Evolutionary conservation across 2,888 invertebrate genomes (phyloP).

Genomic region (Diabrotica balteata): DNA sequence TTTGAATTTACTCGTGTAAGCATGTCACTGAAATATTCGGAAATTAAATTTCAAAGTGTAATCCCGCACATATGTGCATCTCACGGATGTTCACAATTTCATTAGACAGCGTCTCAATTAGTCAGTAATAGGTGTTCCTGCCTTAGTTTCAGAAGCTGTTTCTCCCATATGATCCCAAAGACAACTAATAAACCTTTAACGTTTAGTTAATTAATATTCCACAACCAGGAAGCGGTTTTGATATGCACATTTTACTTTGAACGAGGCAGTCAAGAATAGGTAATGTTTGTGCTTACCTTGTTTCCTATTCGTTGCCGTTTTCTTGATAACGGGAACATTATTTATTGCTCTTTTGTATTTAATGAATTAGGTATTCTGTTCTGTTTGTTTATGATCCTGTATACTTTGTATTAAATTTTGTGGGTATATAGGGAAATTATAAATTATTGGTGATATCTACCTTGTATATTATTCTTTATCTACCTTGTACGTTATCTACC

Average conservation of each 20-base stretch:
- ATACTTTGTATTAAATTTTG: too few species aligned
- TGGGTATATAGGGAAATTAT: too few species aligned
- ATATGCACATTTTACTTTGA: conserved; percentile 21
- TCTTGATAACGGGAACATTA: too few species aligned
- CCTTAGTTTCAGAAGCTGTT: conserved; percentile 19
- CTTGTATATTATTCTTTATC: too few species aligned
- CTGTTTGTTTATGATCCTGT: too few species aligned
- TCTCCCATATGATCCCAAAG: conserved; percentile 31
- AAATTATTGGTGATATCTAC: too few species aligned
- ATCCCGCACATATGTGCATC: conserved; percentile 25
- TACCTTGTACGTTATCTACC: too few species aligned
- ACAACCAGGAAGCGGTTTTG: conserved; percentile 11
- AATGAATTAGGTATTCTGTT: too few species aligned
- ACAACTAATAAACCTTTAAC: conserved; percentile 32
- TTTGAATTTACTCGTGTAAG: conserved; percentile 19
- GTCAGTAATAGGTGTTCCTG: conserved; percentile 25
- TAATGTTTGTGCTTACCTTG: too few species aligned
- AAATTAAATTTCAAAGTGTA: conserved; percentile 26
- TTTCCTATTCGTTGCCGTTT: too few species aligned
- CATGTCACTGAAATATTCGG: conserved; percentile 18
- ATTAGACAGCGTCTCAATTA: conserved; percentile 26
- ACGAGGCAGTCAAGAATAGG: neutral
- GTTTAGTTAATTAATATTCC: conserved; percentile 37
- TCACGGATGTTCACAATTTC: conserved; percentile 25
- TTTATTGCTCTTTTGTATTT: too few species aligned